A percentile compares a stretch with the other conserved stretches of the same genome.
phyloP scores from a whole-genome alignment of 2,113 vertebrate genomes.

The Esox niger region DNA sequence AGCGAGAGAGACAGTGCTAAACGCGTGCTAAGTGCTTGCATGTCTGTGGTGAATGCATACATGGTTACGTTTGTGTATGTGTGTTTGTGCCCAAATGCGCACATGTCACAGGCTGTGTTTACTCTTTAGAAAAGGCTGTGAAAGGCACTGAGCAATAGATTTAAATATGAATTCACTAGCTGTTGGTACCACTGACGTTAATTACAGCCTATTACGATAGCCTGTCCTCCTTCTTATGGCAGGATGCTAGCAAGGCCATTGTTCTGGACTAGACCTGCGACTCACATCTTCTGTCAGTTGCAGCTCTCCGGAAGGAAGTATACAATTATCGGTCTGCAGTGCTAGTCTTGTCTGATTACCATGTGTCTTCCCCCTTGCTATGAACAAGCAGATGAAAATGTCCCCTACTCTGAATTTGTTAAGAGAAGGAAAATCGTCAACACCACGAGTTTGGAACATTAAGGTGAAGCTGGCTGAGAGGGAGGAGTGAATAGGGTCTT shows the following conservation, averaged over 20 bases:
- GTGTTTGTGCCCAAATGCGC: background rate
- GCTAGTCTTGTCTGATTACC: slow-evolving; percentile 49
- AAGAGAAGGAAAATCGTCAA: slow-evolving; percentile 26
- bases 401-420: slow-evolving; percentile 26
- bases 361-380: slow-evolving; percentile 33
- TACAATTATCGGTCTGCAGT: slow-evolving; percentile 58
- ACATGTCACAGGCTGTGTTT: slow-evolving; percentile 20
- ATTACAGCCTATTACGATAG: slow-evolving; percentile 63
- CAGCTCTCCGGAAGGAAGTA: slow-evolving; percentile 45
- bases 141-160: slow-evolving; percentile 28
- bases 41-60: background rate
- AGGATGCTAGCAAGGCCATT: slow-evolving; percentile 55
- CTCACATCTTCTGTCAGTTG: slow-evolving; percentile 56
- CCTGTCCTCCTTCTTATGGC: slow-evolving; percentile 61
- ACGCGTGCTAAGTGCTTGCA: background rate
- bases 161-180: slow-evolving; percentile 58
- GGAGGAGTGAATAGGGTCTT: no score
- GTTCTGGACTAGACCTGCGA: slow-evolving; percentile 41
- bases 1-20: background rate
- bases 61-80: background rate
- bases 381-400: slow-evolving; percentile 34
- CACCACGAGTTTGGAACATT: slow-evolving; percentile 1
- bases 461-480: slow-evolving; percentile 4
- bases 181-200: slow-evolving; percentile 61
- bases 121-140: slow-evolving; percentile 31